phyloP scores from a whole-genome alignment of 2,888 invertebrate genomes.

The Anthophora plumipes region DNA sequence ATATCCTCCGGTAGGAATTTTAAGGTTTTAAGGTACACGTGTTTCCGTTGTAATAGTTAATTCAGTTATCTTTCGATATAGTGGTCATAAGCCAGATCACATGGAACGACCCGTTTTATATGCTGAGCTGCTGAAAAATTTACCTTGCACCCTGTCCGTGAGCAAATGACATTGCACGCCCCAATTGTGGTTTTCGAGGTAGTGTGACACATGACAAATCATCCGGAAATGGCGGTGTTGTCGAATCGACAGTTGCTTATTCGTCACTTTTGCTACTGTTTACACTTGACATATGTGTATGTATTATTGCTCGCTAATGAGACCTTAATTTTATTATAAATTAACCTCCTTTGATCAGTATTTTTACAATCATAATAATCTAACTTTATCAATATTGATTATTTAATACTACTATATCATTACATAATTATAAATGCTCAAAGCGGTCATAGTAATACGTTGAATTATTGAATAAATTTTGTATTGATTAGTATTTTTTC shows the following conservation, averaged over 20 bases:
- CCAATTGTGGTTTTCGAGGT: conserved; percentile 6
- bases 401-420: no score
- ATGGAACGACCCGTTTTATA: not conserved
- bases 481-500: no score
- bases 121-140: conserved; percentile 11
- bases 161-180: conserved; percentile 9
- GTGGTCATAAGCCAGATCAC: not conserved
- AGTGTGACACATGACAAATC: not conserved
- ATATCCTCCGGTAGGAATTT: no score
- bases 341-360: no score
- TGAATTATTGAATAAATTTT: no score
- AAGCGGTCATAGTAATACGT: no score
- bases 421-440: no score
- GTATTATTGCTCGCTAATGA: not conserved
- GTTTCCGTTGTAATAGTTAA: not conserved
- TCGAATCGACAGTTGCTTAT: not conserved
- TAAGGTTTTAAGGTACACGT: no score
- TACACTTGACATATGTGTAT: not conserved
- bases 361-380: no score
- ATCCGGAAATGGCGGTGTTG: not conserved
- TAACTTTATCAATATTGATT: no score
- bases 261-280: not conserved
- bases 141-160: not conserved
- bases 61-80: not conserved
- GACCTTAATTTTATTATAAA: no score